phyloP scores from a whole-genome alignment of 2,888 invertebrate species.

The Julus scanicus region DNA sequence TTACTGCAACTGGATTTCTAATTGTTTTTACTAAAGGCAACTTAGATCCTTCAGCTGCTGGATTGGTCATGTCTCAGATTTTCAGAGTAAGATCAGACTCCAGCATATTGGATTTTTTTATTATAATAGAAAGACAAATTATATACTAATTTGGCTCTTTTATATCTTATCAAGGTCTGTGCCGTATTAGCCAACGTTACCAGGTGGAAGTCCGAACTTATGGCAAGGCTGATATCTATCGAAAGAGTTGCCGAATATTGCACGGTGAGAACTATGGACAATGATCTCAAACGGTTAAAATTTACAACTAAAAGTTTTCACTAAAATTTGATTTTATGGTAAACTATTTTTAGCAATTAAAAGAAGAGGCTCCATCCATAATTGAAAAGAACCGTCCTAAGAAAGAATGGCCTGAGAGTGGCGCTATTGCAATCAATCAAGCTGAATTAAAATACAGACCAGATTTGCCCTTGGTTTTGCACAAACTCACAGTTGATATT shows the following conservation, averaged over 20 bases:
- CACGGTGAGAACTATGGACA: constrained; percentile 62
- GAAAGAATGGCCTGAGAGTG: constrained; percentile 66
- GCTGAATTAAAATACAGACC: constrained; percentile 66
- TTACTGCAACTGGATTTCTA: constrained; percentile 67
- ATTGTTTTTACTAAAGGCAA: constrained; percentile 66
- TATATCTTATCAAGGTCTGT: constrained; percentile 61
- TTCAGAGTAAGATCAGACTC: constrained; percentile 66
- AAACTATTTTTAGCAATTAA: constrained; percentile 61
- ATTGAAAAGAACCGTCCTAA: constrained; percentile 63
- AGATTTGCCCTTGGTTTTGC: constrained; percentile 67
- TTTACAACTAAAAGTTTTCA: background rate
- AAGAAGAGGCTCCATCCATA: constrained; percentile 63
- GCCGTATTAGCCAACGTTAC: constrained; percentile 64
- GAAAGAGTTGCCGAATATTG: constrained; percentile 67
- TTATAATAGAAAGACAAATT: background rate
- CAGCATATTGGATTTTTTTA: background rate
- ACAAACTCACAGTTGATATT: constrained; percentile 68
- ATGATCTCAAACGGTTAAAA: background rate
- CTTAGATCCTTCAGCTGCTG: constrained; percentile 66
- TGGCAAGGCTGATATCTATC: constrained; percentile 67
- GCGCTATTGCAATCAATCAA: constrained; percentile 65
- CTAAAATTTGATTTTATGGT: background rate
- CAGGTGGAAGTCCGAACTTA: constrained; percentile 64
- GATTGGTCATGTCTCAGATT: constrained; percentile 70
- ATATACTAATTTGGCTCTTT: background rate